These are phyloP conservation scores for Ooceraea biroi DNA, from an alignment of 1,140 invertebrate genomes.

Conservation along the genomic window DNA sequence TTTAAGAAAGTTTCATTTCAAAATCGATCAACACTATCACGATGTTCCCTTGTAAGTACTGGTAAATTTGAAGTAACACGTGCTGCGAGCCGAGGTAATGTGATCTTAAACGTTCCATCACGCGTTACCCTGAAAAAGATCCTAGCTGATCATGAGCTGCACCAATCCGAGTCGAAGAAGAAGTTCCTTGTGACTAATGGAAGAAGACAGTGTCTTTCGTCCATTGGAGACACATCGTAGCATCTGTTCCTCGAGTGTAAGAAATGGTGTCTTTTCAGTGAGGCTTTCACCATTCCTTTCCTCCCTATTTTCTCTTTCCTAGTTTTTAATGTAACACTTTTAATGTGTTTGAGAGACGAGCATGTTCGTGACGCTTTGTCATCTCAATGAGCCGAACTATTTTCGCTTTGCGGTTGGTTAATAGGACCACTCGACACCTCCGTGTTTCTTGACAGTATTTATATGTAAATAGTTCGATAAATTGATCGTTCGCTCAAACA, in stretches of 20 bases:
- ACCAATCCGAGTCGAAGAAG: slow-evolving; percentile 20
- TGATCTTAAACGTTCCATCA: slow-evolving; percentile 2
- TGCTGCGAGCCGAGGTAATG: too few relatives aligned
- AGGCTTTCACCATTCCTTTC: background rate
- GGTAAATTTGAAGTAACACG: too few relatives aligned
- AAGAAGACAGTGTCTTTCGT: slow-evolving; percentile 34
- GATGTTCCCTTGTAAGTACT: too few relatives aligned
- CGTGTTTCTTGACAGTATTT: background rate
- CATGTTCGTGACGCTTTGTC: background rate
- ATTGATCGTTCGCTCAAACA: background rate
- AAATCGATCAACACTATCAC: too few relatives aligned
- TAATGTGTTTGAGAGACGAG: background rate
- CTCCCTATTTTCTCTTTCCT: background rate
- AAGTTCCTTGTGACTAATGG: slow-evolving; percentile 59
- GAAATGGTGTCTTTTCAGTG: slow-evolving; percentile 3
- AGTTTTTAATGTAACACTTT: background rate
- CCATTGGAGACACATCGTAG: background rate
- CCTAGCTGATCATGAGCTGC: background rate
- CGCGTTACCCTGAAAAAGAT: slow-evolving; percentile 6
- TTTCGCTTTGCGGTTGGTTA: background rate
- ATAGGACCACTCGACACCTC: background rate
- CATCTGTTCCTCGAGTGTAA: slow-evolving; percentile 52
- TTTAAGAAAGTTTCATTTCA: too few relatives aligned
- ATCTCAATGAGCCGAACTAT: background rate
- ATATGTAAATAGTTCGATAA: background rate